Conservation (phyloP, 2,797 vertebrate species). For the Scyliorhinus canicula region DNA sequence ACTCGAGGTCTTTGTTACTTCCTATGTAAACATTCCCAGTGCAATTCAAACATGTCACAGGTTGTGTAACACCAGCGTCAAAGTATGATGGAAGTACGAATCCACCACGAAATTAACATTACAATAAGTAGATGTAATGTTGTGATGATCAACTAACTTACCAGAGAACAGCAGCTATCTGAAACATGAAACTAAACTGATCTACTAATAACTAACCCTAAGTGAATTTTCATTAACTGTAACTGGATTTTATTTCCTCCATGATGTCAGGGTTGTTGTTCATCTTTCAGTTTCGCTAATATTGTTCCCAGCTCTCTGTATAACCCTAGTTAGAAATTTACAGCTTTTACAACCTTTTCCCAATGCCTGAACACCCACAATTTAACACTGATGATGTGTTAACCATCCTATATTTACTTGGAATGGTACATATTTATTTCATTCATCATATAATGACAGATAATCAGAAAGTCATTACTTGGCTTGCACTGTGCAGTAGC, state of each 20-base stretch:
- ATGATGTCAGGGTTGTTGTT: not conserved
- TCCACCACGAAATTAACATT: not conserved
- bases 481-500: constrained; percentile 77
- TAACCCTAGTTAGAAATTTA: constrained; percentile 28
- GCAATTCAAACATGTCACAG: not conserved
- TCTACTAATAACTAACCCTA: not conserved
- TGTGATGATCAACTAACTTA: not conserved
- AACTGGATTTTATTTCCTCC: constrained; percentile 20
- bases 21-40: too few relatives aligned
- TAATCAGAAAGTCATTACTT: constrained; percentile 98
- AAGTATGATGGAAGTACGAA: not conserved
- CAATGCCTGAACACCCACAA: constrained; percentile 45
- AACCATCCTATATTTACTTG: constrained; percentile 77
- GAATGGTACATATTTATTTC: constrained; percentile 85
- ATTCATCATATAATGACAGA: constrained; percentile 97
- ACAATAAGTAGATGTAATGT: not conserved
- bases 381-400: constrained; percentile 68
- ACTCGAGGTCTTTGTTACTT: not conserved
- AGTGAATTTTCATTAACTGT: constrained; percentile 20
- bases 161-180: not conserved
- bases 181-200: not conserved
- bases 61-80: not conserved
- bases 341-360: constrained; percentile 33
- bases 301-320: constrained; percentile 15
- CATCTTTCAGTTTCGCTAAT: not conserved